Base-by-base conservation (phyloP, 1,140 invertebrate genomes). In the Drosophila truncata region DNA sequence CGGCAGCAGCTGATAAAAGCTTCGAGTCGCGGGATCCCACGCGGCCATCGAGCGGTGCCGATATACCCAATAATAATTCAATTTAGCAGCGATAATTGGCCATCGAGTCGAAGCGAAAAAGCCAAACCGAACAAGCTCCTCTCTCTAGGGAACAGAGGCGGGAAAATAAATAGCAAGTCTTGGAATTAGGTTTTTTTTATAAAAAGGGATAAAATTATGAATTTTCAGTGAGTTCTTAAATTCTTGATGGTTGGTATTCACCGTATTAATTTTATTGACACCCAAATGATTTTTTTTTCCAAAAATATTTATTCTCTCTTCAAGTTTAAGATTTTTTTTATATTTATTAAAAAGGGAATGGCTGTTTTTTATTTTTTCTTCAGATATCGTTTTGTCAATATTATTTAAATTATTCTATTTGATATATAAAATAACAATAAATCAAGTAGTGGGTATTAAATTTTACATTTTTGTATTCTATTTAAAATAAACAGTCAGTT, bases 61-160 rank as follows among this genome's bases (percentile, higher is more conserved):
- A 55, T 55, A 63, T 63, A 75, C 52, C 63, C 67, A 83, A 87
- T 88, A 87, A 80, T 86, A 86, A 88, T 88, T 75, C 84, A 80
- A 78, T 90, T 88, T 78, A 74, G 73, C 72, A 81, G 69, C 80
- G 46, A 84, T 88, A 88, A 88, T 88, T 88, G 84, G 85, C 85
- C 69, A 86, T 79, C 50, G 75, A 63, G 82, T 47, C 57, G 58
- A 23, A n/a, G 41, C 61, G 29, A 18, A 46, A 46, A 14, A 44
- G 29, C 44, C 25, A 37, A 50, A 46, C 46, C 52, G 52, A 55
- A 37, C 35, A 23, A 23, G 20, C 14, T 8, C 31, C 31, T 14
- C 50, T 54, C 50, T 35, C 18, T 16, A 2, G 20, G 14, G 37
- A 14, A 62, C 25, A 77, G 55, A 31, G 16, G 23, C 5, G 62